phyloP scores from a whole-genome alignment of 2,113 vertebrate genomes.

The Marcusenius ussheri region DNA sequence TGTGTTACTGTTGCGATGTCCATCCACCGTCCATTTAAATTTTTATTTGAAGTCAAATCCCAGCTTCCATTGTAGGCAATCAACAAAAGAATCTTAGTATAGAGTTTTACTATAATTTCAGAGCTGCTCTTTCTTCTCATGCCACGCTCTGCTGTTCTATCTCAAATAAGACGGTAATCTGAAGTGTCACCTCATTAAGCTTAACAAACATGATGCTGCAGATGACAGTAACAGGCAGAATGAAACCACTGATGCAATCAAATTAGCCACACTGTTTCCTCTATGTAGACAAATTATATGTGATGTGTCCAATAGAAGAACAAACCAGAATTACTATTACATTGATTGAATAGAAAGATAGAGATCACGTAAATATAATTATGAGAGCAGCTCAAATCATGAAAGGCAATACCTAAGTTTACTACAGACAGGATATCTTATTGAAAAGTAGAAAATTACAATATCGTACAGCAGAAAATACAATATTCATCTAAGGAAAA shows the following conservation, averaged over 20 bases:
- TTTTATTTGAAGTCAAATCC: background rate
- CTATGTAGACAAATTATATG: conserved; percentile 8
- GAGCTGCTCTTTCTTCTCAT: background rate
- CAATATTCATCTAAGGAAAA: background rate
- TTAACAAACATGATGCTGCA: background rate
- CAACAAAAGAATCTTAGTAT: background rate
- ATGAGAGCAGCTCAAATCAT: background rate
- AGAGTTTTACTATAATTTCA: background rate
- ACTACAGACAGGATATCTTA: background rate
- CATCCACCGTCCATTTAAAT: background rate
- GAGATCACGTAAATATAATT: conserved; percentile 12
- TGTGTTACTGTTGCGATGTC: background rate
- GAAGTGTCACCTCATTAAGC: conserved; percentile 12
- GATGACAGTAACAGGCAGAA: conserved; percentile 3
- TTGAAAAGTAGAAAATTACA: background rate
- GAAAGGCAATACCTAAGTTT: background rate
- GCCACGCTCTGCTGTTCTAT: background rate
- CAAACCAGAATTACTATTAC: background rate
- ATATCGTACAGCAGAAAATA: background rate
- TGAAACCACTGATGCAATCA: conserved; percentile 4
- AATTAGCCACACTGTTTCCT: background rate
- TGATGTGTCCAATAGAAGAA: background rate
- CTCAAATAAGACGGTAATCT: background rate
- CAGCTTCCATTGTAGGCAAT: background rate
- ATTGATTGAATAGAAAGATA: background rate